Evolutionary conservation across 2,113 vertebrate species (phyloP).

Genomic region (Potamarius usumacintae): DNA sequence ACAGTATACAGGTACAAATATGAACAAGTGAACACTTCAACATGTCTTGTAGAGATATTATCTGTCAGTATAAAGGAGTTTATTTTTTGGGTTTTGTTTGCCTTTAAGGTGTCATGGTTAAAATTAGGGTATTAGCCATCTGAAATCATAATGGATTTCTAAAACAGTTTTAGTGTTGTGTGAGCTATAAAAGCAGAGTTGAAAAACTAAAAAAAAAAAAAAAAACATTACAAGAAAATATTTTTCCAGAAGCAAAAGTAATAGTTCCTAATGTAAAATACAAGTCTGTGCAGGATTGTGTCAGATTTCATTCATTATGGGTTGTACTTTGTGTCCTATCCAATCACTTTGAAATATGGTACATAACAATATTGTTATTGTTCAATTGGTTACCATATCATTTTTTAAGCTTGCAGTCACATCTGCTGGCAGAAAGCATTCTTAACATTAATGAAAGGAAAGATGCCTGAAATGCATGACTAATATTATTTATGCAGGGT

Average conservation of each 20-base stretch:
- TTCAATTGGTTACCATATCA: slow-evolving; percentile 36
- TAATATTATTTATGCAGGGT: slow-evolving; percentile 64
- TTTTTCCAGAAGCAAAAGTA: neutral
- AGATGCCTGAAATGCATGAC: slow-evolving; percentile 58
- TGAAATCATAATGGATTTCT: neutral
- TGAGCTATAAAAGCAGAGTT: neutral
- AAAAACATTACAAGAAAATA: neutral
- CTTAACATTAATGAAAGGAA: slow-evolving; percentile 14
- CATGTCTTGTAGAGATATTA: too few species aligned
- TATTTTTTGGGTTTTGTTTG: too few species aligned
- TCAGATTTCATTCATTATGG: neutral
- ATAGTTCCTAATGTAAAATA: neutral
- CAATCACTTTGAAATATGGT: neutral
- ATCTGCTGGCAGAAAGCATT: slow-evolving; percentile 45
- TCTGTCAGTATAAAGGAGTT: too few species aligned
- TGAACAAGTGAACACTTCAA: too few species aligned
- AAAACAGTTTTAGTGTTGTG: neutral
- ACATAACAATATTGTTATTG: neutral
- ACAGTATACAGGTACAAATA: too few species aligned
- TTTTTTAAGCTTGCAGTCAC: slow-evolving; percentile 49
- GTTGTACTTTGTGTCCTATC: neutral
- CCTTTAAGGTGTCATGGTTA: neutral
- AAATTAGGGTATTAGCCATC: neutral
- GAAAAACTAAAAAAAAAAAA: neutral
- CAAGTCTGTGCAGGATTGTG: neutral